Conservation (phyloP, 2,113 vertebrate genomes). For the Oreotragus oreotragus region DNA sequence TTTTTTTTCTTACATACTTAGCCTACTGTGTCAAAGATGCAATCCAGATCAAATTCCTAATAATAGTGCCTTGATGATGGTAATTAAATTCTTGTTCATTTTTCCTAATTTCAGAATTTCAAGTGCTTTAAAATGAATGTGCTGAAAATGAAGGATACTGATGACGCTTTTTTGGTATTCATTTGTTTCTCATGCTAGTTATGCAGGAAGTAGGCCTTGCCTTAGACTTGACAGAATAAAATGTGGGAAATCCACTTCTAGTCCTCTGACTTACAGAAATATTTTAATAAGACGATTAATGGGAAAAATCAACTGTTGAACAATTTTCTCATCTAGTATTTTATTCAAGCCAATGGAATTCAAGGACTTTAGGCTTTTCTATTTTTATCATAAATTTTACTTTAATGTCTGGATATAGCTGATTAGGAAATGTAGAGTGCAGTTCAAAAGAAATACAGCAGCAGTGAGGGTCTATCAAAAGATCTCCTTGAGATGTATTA, state of each 20-base stretch:
- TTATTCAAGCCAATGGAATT: background rate
- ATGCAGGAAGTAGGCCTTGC: background rate
- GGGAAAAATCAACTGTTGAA: background rate
- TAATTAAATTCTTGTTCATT: background rate
- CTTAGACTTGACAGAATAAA: background rate
- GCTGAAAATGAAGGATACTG: background rate
- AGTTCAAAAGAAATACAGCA: slow-evolving; percentile 52
- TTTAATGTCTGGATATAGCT: slow-evolving; percentile 46
- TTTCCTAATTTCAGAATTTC: background rate
- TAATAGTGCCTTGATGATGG: background rate
- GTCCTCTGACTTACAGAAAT: background rate
- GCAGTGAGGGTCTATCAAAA: background rate
- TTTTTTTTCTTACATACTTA: background rate
- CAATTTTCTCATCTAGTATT: background rate
- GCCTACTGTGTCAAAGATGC: background rate
- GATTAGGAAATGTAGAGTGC: slow-evolving; percentile 22
- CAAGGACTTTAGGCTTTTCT: background rate
- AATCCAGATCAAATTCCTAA: background rate
- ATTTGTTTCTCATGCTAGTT: background rate
- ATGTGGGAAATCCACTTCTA: background rate
- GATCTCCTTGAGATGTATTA: slow-evolving; percentile 45
- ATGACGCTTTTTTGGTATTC: background rate
- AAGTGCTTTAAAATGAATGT: background rate
- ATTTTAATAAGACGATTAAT: background rate
- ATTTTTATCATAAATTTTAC: slow-evolving; percentile 49